Evolutionary conservation across 2,888 invertebrate genomes (phyloP).

Genomic region (Caenorhabditis sinica): DNA sequence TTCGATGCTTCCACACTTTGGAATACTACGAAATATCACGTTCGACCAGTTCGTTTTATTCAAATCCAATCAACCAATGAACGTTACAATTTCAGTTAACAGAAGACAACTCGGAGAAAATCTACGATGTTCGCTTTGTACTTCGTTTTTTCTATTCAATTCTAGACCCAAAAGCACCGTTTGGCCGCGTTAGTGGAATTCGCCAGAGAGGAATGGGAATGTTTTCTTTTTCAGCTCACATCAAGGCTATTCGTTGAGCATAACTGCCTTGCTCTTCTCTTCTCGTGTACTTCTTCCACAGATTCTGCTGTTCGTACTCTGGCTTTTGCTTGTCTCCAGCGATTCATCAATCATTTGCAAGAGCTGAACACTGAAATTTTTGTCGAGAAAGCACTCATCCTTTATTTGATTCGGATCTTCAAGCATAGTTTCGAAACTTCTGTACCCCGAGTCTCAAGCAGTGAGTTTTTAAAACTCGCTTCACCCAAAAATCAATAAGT

Average conservation of each 20-base stretch:
- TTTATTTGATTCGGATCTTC: constrained; percentile 74
- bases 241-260: constrained; percentile 73
- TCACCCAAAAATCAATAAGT: background rate
- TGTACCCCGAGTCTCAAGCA: constrained; percentile 70
- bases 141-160: constrained; percentile 71
- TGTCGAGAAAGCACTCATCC: constrained; percentile 69
- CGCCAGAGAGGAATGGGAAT: background rate
- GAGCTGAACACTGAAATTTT: constrained; percentile 76
- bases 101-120: constrained; percentile 49
- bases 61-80: too few relatives aligned
- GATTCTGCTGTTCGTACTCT: constrained; percentile 67
- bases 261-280: constrained; percentile 76
- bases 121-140: constrained; percentile 71
- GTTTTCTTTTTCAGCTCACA: constrained; percentile 62
- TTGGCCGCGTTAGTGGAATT: constrained; percentile 20
- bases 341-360: constrained; percentile 71
- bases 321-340: constrained; percentile 73
- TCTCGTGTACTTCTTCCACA: constrained; percentile 72
- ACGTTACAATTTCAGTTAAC: constrained; percentile 18
- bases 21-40: constrained; percentile 68
- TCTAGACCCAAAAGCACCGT: constrained; percentile 72
- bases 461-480: constrained; percentile 39
- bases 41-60: constrained; percentile 28
- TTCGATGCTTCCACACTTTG: constrained; percentile 58
- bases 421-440: constrained; percentile 73